A percentile compares a stretch with the other conserved stretches of the same genome.
These are phyloP conservation scores for Andrena haemorrhoa DNA, from an alignment of 2,888 invertebrate species.

Conservation along the genomic window DNA sequence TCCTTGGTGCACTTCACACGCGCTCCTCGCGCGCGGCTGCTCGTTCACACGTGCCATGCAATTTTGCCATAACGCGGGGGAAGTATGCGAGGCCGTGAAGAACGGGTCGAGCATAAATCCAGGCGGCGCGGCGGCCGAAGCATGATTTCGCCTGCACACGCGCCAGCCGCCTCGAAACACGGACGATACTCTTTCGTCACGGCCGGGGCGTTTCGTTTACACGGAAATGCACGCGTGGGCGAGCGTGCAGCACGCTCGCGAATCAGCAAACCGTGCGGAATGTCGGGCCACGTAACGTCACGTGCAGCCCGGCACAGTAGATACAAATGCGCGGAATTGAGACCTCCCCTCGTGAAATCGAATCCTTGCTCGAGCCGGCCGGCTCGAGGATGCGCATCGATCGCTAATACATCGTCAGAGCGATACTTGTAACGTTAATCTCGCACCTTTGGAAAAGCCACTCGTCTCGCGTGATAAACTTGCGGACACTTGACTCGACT, in stretches of 20 bases:
- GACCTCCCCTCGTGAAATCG: conserved; percentile 50
- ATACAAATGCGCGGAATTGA: conserved; percentile 55
- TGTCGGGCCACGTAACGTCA: conserved; percentile 61
- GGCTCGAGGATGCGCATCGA: conserved; percentile 41
- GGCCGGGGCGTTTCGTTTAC: conserved; percentile 57
- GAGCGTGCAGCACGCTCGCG: conserved; percentile 48
- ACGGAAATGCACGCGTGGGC: conserved; percentile 58
- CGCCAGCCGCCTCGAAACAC: conserved; percentile 31
- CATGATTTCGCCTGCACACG: conserved; percentile 32
- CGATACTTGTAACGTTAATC: too few species aligned
- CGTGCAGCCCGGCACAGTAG: conserved; percentile 34
- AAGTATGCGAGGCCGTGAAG: conserved; percentile 43
- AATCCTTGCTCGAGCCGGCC: conserved; percentile 11
- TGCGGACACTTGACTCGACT: too few species aligned
- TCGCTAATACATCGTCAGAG: conserved; percentile 7
- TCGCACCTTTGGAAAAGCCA: too few species aligned
- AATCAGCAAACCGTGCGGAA: conserved; percentile 68
- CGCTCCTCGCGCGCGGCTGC: conserved; percentile 9
- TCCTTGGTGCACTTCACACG: conserved; percentile 16
- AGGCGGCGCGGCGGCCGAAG: neutral
- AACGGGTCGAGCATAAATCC: conserved; percentile 14
- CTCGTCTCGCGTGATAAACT: too few species aligned
- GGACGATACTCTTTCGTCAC: conserved; percentile 45
- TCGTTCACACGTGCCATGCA: conserved; percentile 49
- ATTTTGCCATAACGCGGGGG: conserved; percentile 47